Evolutionary conservation across 2,113 vertebrate genomes (phyloP).

Genomic region (Pelmatolapia mariae): DNA sequence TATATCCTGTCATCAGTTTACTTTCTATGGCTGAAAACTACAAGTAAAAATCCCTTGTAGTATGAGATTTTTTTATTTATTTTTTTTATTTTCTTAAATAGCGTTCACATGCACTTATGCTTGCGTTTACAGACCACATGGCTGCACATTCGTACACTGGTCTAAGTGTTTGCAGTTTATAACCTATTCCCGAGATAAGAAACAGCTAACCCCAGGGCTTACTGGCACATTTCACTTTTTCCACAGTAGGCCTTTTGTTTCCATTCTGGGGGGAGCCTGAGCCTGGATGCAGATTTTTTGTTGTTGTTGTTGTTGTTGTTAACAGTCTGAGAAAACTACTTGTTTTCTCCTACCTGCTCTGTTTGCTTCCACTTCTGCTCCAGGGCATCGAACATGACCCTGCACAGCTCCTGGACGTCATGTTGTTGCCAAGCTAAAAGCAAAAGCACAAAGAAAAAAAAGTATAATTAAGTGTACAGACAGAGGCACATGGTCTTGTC

Average conservation of each 20-base stretch:
- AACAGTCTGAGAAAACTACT: background rate
- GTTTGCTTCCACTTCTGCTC: slow-evolving; percentile 99
- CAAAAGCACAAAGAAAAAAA: background rate
- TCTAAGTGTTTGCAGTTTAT: slow-evolving; percentile 16
- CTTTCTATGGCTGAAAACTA: background rate
- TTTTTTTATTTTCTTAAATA: background rate
- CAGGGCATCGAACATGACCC: slow-evolving; percentile 99
- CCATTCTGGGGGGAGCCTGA: background rate
- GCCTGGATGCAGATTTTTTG: background rate
- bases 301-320: background rate
- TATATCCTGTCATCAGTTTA: background rate
- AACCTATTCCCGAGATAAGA: slow-evolving; percentile 17
- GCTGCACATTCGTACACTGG: background rate
- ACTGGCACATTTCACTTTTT: background rate
- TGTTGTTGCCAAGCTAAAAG: slow-evolving; percentile 96
- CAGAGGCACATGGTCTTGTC: background rate
- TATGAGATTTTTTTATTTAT: background rate
- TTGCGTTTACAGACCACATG: slow-evolving; percentile 4
- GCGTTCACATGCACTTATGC: background rate
- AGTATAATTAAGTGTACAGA: background rate
- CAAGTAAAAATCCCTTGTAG: background rate
- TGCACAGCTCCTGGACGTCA: slow-evolving; percentile 97
- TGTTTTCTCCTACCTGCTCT: slow-evolving; percentile 81
- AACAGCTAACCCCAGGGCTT: slow-evolving; percentile 24
- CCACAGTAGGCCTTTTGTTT: slow-evolving; percentile 53